phyloP scores from a whole-genome alignment of 2,888 invertebrate species.

The Trilocha varians region DNA sequence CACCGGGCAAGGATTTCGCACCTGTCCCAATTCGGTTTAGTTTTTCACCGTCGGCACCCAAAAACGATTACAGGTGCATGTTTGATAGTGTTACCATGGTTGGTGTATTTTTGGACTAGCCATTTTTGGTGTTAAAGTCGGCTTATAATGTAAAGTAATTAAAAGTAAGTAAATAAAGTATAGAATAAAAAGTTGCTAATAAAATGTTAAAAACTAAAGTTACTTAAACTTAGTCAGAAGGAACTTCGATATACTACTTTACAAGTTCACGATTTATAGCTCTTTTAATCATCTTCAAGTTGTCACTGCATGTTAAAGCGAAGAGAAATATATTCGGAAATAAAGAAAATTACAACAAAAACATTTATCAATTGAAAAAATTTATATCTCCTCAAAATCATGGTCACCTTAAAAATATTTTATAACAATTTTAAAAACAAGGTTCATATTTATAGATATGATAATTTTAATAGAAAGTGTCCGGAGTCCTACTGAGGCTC shows the following conservation, averaged over 20 bases:
- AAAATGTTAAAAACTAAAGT: too few species aligned
- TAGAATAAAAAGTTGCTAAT: too few species aligned
- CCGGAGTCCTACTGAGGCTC: conserved; percentile 59
- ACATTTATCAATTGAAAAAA: background rate
- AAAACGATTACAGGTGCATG: conserved; percentile 57
- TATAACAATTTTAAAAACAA: conserved; percentile 30
- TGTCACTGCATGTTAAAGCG: too few species aligned
- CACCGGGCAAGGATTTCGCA: conserved; percentile 63
- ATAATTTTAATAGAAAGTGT: conserved; percentile 65
- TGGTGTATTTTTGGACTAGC: background rate
- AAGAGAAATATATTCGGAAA: too few species aligned
- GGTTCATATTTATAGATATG: conserved; percentile 50
- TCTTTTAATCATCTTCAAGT: too few species aligned
- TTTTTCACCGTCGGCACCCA: conserved; percentile 54
- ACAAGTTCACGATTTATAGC: too few species aligned
- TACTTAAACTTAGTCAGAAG: too few species aligned
- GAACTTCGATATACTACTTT: too few species aligned
- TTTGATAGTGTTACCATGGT: conserved; percentile 28
- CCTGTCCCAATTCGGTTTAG: conserved; percentile 52
- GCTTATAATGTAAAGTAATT: too few species aligned
- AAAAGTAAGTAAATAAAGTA: too few species aligned
- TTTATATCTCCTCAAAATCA: conserved; percentile 7
- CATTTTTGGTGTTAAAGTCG: too few species aligned
- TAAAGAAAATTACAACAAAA: background rate
- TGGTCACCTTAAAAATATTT: conserved; percentile 20